These are phyloP conservation scores for Pachycephala philippinensis DNA, from an alignment of 2,113 vertebrate species.

Conservation along the genomic window DNA sequence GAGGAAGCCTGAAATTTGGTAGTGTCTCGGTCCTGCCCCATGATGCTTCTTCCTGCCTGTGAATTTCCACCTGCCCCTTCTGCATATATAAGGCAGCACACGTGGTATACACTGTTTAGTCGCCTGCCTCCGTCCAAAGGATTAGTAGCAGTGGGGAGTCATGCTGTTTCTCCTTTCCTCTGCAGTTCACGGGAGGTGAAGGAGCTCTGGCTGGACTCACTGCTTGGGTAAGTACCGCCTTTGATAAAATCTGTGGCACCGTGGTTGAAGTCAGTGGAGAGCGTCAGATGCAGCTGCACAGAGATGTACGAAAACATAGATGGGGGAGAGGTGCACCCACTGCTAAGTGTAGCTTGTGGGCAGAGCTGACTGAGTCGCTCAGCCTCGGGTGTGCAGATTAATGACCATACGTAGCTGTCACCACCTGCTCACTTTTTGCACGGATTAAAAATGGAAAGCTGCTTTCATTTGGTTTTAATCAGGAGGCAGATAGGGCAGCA, in stretches of 20 bases:
- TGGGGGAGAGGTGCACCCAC: not conserved
- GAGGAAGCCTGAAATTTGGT: conserved; percentile 79
- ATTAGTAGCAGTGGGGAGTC: conserved; percentile 61
- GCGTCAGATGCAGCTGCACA: not conserved
- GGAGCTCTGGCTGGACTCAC: conserved; percentile 78
- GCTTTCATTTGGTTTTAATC: not conserved
- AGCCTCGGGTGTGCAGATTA: not conserved
- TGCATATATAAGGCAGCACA: conserved; percentile 69
- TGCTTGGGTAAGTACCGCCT: conserved; percentile 76
- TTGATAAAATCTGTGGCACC: not conserved
- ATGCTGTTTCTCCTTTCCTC: conserved; percentile 71
- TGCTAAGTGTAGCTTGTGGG: not conserved
- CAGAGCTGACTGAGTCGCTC: not conserved
- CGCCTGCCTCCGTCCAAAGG: conserved; percentile 32
- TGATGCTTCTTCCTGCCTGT: conserved; percentile 87
- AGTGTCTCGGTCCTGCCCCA: conserved; percentile 53
- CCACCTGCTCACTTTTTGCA: not conserved
- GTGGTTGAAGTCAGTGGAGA: not conserved
- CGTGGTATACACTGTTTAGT: conserved; percentile 39
- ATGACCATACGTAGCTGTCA: not conserved
- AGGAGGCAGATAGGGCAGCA: not conserved
- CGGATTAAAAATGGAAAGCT: conserved; percentile 1
- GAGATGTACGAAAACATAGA: not conserved
- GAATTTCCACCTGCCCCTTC: conserved; percentile 79
- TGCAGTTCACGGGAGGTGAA: conserved; percentile 76